A percentile compares a stretch with the other conserved stretches of the same genome.
phyloP scores from a whole-genome alignment of 2,113 vertebrate genomes.

The Danio rerio region GRCz12tu NC_133182.1:32796501-32797000 shows the following conservation, averaged over 20 bases:
- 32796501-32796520: background rate
- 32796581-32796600: constrained; percentile 7
- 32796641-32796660: constrained; percentile 31
- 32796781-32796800: constrained; percentile 5
- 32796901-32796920: no score
- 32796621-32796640: constrained; percentile 22
- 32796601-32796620: constrained; percentile 10
- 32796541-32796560: constrained; percentile 17
- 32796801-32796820: background rate
- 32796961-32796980: no score
- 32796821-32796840: no score
- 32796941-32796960: no score
- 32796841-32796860: no score
- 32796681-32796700: constrained; percentile 27
- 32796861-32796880: no score
- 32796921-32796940: no score
- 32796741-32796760: constrained; percentile 18
- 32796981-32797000: no score
- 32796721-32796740: background rate
- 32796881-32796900: no score
- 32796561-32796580: constrained; percentile 4
- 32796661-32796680: constrained; percentile 15
- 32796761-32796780: background rate
- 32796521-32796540: constrained; percentile 27
- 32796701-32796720: background rate